Base-by-base conservation (phyloP, 2,113 vertebrate species). In the Candoia aspera region DNA sequence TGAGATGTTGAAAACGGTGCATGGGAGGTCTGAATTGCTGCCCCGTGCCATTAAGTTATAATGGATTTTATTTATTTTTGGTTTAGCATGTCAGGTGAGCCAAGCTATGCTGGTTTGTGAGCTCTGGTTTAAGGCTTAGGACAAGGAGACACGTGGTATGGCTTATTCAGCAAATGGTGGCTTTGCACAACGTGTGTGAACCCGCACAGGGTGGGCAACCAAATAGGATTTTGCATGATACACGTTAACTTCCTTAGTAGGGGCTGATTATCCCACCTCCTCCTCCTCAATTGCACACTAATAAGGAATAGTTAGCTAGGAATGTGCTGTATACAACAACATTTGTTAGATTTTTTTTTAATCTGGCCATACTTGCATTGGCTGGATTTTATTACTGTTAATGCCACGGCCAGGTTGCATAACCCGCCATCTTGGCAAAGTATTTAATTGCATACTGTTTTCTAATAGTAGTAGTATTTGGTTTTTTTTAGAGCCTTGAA, bases 231-330 rank as follows among this genome's bases (percentile, higher is more conserved):
- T 79, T 79, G 73, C 8, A 79, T 79, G 73, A 21, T 79, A 37
- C 2, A 4, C 33, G 64, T 73, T 19, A 73, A 12, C 2, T 73
- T 73, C 68, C n/a, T 73, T 79, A 1, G 5, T 6, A 15, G 13
- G 11, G 59, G 26, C 17, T 79, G 8, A 79, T 21, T 17, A 21
- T n/a, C 73, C 33, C 73, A 9, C 73, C 19, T 8, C 8, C 68
- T 73, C n/a, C 26, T 68, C 64, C 73, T 79, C 33, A 0, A 21
- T 9, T 79, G 33, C 17, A 37, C n/a, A 19, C n/a, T 6, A 13
- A 37, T 17, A 79, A 79, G 73, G 21, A 79, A 42, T 53, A 33
- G 88, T 6, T 64, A 83, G 95, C 94, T 84, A 94, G 95, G 55
- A 42, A 1, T 13, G 53, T 29, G 21, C 46, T n/a, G 42, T 15